Conservation (phyloP, 2,113 vertebrate genomes). For the Cygnus buccinator region DNA sequence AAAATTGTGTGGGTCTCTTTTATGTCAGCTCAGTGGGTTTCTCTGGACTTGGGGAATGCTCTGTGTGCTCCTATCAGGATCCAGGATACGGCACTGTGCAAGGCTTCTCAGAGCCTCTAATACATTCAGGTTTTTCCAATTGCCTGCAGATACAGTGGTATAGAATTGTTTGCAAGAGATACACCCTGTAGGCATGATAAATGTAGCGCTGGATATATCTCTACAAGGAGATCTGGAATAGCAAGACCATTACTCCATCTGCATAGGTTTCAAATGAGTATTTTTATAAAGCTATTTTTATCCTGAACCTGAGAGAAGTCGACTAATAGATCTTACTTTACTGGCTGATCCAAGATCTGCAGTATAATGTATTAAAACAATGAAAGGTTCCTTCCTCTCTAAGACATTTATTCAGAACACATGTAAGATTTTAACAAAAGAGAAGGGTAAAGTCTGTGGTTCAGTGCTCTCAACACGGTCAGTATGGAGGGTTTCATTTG, state of each 20-base stretch:
- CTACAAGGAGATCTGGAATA: not conserved
- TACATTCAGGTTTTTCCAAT: not conserved
- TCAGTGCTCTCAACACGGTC: not conserved
- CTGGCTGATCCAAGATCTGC: not conserved
- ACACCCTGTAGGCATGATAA: not conserved
- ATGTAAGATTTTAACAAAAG: not conserved
- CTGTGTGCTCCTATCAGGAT: not conserved
- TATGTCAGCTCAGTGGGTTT: not conserved
- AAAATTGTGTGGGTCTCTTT: not conserved
- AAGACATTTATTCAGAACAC: not conserved
- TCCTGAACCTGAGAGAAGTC: not conserved
- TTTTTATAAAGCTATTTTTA: not conserved
- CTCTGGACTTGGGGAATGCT: not conserved
- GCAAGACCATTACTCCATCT: not conserved
- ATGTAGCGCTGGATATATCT: not conserved
- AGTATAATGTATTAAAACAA: not conserved
- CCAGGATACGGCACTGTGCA: not conserved
- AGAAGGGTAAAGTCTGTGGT: not conserved
- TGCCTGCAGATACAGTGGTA: not conserved
- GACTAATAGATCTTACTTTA: not conserved
- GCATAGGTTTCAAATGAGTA: not conserved
- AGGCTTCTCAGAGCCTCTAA: not conserved
- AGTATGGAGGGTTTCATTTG: accelerated
- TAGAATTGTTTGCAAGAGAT: not conserved
- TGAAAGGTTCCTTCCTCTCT: not conserved